Base-by-base conservation (phyloP, 2,888 invertebrate species). In the Eupsilia transversa region DNA sequence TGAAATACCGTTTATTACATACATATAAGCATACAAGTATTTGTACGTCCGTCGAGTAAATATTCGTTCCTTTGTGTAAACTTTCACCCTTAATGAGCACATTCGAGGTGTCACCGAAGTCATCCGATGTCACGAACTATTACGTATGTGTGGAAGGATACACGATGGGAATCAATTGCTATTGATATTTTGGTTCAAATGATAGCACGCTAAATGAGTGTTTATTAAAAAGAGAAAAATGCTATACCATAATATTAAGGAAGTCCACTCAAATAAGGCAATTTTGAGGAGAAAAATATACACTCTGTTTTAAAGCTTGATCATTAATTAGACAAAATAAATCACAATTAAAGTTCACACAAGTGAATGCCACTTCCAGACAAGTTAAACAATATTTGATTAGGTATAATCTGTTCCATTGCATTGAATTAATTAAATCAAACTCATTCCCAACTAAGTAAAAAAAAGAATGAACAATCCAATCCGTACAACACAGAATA, bases 51-150 rank as follows among this genome's bases (percentile, higher is more conserved):
- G 83, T 82, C 80, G 75, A 83, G 89, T 89, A 90, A 91, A 91
- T 90, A 90, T 89, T 87, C 84, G 84, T 88, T 88, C 87, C 88
- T 87, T 88, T 91, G 89, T 89, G 89, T 91, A 88, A 90, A 91
- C 91, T 91, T 91, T 91, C 91, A 91, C 90, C 90, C 88, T 89
- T 91, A 91, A 91, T 90, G 91, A 91, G 88, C 82, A 87, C 86
- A 83, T 86, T 68, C 84, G 87, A 88, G 86, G 87, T 90, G 90
- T 91, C 90, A 91, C 86, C 85, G 84, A 86, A 89, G 82, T 83
- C 84, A 86, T 85, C 77, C 77, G 81, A 86, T 81, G 81, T 80
- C 82, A 77, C 63, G 79, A 30, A 43, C 52, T 79, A 90, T 89
- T 91, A 91, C 88, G 86, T 90, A 43, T 79, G 23, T 33, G 14